Conservation (phyloP, 2,888 invertebrate species). For the Apodemia duryi region DNA sequence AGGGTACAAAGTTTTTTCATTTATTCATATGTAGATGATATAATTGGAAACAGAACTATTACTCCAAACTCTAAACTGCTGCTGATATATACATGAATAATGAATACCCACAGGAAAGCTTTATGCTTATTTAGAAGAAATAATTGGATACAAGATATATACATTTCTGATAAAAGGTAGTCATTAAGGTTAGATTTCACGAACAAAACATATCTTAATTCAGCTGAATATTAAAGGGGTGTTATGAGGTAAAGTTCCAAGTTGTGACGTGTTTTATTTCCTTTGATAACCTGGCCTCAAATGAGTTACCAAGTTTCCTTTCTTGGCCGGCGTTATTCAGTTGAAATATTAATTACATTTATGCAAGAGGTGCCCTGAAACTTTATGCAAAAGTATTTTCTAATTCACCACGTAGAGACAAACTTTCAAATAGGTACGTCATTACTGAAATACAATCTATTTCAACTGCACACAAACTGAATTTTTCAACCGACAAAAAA, state of each 20-base stretch:
- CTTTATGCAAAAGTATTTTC: neutral
- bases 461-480: too few species aligned
- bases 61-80: too few species aligned
- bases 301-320: neutral
- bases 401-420: too few species aligned
- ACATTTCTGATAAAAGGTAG: neutral
- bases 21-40: too few species aligned
- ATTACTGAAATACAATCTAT: too few species aligned
- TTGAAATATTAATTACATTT: slow-evolving; percentile 7
- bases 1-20: too few species aligned
- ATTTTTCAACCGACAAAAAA: too few species aligned
- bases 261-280: slow-evolving; percentile 10
- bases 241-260: slow-evolving; percentile 4
- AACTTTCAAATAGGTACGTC: too few species aligned
- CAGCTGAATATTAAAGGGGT: neutral
- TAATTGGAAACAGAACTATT: too few species aligned
- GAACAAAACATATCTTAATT: neutral
- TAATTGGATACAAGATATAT: neutral
- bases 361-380: neutral
- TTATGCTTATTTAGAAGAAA: neutral
- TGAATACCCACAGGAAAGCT: too few species aligned
- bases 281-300: slow-evolving; percentile 6
- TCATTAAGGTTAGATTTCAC: slow-evolving; percentile 2
- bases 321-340: neutral
- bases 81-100: too few species aligned